Evolutionary conservation across 2,888 invertebrate genomes (phyloP).

Genomic region (Caenorhabditis macrosperma): DNA sequence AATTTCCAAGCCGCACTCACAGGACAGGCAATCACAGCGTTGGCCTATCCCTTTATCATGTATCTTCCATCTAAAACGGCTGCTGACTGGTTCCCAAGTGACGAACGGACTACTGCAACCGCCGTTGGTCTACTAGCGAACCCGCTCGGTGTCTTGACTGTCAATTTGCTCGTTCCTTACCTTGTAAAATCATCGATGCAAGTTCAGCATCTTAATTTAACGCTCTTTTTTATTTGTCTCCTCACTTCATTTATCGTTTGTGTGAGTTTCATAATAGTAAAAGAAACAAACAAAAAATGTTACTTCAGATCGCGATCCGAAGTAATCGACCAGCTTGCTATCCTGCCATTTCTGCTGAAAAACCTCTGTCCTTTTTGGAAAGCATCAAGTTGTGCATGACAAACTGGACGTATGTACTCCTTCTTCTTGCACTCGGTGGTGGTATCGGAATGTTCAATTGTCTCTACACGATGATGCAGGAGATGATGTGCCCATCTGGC

Average conservation of each 20-base stretch:
- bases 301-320: neutral
- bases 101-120: conserved; percentile 18
- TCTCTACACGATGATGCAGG: conserved; percentile 28
- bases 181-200: conserved; percentile 19
- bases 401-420: neutral
- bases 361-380: neutral
- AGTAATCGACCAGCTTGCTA: neutral
- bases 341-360: neutral
- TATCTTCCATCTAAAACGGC: conserved; percentile 32
- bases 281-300: neutral
- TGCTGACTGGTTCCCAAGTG: conserved; percentile 12
- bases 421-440: conserved; percentile 13
- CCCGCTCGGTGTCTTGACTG: conserved; percentile 18
- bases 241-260: neutral
- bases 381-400: conserved; percentile 14
- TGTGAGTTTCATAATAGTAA: conserved; percentile 9
- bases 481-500: conserved; percentile 32
- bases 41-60: conserved; percentile 30
- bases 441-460: conserved; percentile 49
- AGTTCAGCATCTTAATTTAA: neutral
- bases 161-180: conserved; percentile 1
- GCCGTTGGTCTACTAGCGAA: conserved; percentile 18
- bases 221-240: neutral
- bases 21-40: conserved; percentile 14
- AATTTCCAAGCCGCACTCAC: neutral